Evolutionary conservation across 1,140 invertebrate genomes (phyloP), one percentile per base, ranked within the genome.

Genomic region (Achroia grisella): DNA sequence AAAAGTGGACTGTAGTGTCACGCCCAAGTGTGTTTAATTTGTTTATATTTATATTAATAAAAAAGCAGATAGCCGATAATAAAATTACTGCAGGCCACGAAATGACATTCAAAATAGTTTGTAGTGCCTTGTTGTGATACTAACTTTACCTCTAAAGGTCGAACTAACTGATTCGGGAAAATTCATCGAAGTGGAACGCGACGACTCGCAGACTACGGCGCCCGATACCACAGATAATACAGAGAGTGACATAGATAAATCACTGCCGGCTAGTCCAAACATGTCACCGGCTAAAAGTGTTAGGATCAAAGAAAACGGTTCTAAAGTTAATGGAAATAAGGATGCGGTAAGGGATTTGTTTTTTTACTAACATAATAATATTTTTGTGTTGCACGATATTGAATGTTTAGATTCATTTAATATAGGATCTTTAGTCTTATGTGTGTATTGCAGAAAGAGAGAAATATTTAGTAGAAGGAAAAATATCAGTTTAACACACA

Each of bases 141-240:
- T 68, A 72, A 72, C 61, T 37, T 41, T 49, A 35, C 30, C 47
- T 45, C 44, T 56, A 69, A 84, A 86, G 86, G 79, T 86, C 39
- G 83, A 87, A 85, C 41, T 86, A 62, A 87, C 82, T n/a, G 79
- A 86, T 44, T 81, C 83, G 36, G 84, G 82, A n/a, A 84, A 85
- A 63, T 87, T 87, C 72, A 85, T 87, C 58, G 86, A 86, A 77
- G 81, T 86, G 10, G 86, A 87, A 52, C 62, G 69, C 12, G 71
- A 73, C 14, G 58, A 37, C 10, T 61, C 3, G n/a, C 42, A 29
- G 52, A 51, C 10, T 12, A 31, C 40, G 5, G 54, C 10, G 31
- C 10, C 8, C 39, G 11, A 58, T 14, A 27, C 48, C 36, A 46
- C 55, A 45, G 56, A 66, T 32, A 62, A 58, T n/a, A 23, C 46